Percentiles rank a stretch among this genome's conserved stretches.
Evolutionary conservation across 1,140 invertebrate species (phyloP).

Genomic region (Lineus longissimus): DNA sequence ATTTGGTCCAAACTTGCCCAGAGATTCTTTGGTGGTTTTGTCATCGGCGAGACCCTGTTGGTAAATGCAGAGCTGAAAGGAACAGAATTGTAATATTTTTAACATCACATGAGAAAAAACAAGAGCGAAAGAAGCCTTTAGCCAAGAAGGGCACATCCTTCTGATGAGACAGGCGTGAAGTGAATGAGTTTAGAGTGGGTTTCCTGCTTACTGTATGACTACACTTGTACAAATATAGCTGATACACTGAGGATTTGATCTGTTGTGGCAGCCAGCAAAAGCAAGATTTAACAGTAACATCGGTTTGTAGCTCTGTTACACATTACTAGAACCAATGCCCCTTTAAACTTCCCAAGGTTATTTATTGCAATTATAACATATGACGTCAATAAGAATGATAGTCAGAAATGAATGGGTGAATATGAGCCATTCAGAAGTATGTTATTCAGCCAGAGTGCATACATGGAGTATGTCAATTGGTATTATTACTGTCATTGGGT

Average conservation of each 20-base stretch:
- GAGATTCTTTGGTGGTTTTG: constrained; percentile 40
- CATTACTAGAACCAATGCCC: too few species aligned
- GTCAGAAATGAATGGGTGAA: too few species aligned
- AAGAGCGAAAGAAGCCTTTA: neutral
- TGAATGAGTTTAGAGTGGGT: neutral
- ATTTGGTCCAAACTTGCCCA: constrained; percentile 61
- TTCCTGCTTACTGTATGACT: neutral
- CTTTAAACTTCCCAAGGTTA: too few species aligned
- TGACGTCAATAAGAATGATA: too few species aligned
- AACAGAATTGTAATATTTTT: neutral
- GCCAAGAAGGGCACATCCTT: neutral
- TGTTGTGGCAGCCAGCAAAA: too few species aligned
- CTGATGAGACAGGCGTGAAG: neutral
- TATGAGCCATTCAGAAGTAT: too few species aligned
- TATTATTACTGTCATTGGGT: too few species aligned
- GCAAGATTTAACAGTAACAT: too few species aligned
- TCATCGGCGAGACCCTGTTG: constrained; percentile 51
- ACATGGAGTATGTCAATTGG: too few species aligned
- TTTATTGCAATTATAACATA: too few species aligned
- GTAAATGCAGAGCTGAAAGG: constrained; percentile 50
- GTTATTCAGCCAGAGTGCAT: too few species aligned
- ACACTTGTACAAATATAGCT: neutral
- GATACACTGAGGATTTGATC: neutral
- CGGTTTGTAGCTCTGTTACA: too few species aligned
- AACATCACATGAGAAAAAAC: constrained; percentile 6